phyloP scores from a whole-genome alignment of 2,888 invertebrate genomes.

The Acleris laterana region DNA sequence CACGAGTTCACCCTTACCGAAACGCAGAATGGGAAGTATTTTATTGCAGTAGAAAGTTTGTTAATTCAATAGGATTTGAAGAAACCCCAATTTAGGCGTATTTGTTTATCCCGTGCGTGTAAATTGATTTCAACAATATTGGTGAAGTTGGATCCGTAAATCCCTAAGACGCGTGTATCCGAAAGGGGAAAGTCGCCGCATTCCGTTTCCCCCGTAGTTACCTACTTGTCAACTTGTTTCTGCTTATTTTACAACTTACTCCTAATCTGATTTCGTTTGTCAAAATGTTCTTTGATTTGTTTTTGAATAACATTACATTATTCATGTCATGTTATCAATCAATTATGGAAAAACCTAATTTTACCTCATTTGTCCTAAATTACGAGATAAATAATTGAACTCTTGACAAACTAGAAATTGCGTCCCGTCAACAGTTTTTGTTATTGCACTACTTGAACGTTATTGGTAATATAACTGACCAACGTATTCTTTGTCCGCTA shows the following conservation, averaged over 20 bases:
- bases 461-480: too few species aligned
- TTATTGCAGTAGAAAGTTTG: slow-evolving; percentile 15
- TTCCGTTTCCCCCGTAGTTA: slow-evolving; percentile 42
- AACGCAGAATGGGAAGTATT: background rate
- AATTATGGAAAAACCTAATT: too few species aligned
- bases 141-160: slow-evolving; percentile 68
- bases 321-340: too few species aligned
- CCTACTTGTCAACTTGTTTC: slow-evolving; percentile 53
- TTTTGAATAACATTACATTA: slow-evolving; percentile 6
- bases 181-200: slow-evolving; percentile 56
- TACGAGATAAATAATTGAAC: too few species aligned
- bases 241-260: slow-evolving; percentile 48
- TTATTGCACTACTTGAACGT: too few species aligned
- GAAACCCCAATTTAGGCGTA: slow-evolving; percentile 34
- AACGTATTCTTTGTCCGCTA: too few species aligned
- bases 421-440: too few species aligned
- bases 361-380: too few species aligned
- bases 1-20: background rate
- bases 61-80: slow-evolving; percentile 33
- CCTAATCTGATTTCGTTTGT: slow-evolving; percentile 33
- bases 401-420: too few species aligned
- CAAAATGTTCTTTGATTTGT: slow-evolving; percentile 40
- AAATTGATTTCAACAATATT: slow-evolving; percentile 70
- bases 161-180: slow-evolving; percentile 50
- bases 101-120: slow-evolving; percentile 48